A percentile compares a stretch with the other conserved stretches of the same genome.
These are phyloP conservation scores for Epistrophe eligans DNA, from an alignment of 2,888 invertebrate genomes.

Conservation along the genomic window DNA sequence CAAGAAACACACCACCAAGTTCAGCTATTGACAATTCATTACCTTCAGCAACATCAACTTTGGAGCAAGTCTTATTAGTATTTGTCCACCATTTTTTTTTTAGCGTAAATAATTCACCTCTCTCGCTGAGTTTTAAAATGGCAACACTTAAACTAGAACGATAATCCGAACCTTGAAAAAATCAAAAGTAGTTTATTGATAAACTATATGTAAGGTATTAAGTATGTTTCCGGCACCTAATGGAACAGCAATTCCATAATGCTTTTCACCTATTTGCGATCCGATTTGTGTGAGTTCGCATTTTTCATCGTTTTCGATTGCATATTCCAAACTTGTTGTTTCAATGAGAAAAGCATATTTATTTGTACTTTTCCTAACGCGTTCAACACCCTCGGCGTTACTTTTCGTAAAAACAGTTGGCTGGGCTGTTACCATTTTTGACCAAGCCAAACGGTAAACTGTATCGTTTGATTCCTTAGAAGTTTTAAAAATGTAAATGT, in stretches of 20 bases:
- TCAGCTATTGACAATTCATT: conserved; percentile 85
- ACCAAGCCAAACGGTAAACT: conserved; percentile 95
- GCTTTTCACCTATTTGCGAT: conserved; percentile 93
- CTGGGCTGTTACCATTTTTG: conserved; percentile 92
- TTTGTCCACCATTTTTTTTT: conserved; percentile 97
- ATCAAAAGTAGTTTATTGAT: too few relatives aligned
- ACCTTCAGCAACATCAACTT: conserved; percentile 78
- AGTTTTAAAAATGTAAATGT: not conserved
- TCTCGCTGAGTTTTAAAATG: conserved; percentile 95
- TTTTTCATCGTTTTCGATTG: conserved; percentile 87
- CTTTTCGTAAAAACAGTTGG: conserved; percentile 91
- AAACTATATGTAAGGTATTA: not conserved
- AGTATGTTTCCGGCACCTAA: conserved; percentile 86
- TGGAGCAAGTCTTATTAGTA: conserved; percentile 84
- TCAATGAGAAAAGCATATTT: conserved; percentile 98
- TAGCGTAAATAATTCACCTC: conserved; percentile 90
- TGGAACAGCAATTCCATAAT: conserved; percentile 96
- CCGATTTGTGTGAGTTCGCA: conserved; percentile 93
- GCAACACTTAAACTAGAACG: conserved; percentile 93
- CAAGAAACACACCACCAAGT: conserved; percentile 96
- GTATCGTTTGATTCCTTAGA: conserved; percentile 91
- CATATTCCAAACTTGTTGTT: conserved; percentile 96
- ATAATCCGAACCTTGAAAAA: conserved; percentile 88
- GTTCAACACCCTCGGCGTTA: conserved; percentile 93
- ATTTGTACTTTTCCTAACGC: conserved; percentile 90